A percentile compares a stretch with the other conserved stretches of the same genome.
phyloP scores from a whole-genome alignment of 2,888 invertebrate genomes.

The Dynastes grantii region DNA sequence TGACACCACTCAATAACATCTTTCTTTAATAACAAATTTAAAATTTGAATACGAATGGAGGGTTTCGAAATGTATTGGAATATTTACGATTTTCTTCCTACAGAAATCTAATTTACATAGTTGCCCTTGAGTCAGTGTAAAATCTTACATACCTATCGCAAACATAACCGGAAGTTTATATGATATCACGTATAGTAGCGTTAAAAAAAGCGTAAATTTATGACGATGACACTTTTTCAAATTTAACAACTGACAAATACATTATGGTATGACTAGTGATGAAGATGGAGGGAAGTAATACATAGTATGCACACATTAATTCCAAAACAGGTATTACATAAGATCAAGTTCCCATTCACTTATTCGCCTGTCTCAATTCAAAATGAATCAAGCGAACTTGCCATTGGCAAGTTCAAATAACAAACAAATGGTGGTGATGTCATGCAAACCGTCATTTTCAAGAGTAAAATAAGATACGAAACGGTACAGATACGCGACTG shows the following conservation, averaged over 20 bases:
- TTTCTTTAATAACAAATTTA: background rate
- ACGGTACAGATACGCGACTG: background rate
- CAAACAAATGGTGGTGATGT: constrained; percentile 43
- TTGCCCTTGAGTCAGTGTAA: constrained; percentile 18
- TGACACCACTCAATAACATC: no score
- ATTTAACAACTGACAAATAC: background rate
- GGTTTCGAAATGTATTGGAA: background rate
- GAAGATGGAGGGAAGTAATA: constrained; percentile 38
- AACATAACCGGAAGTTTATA: constrained; percentile 31
- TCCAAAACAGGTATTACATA: constrained; percentile 44
- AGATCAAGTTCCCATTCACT: constrained; percentile 46
- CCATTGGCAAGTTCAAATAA: constrained; percentile 47
- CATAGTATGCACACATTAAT: constrained; percentile 35
- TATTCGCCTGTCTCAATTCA: constrained; percentile 42
- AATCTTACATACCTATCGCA: background rate
- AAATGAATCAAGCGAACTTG: constrained; percentile 37
- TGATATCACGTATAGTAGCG: background rate
- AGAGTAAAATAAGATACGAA: constrained; percentile 22
- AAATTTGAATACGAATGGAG: background rate
- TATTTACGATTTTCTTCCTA: constrained; percentile 20
- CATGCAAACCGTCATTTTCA: constrained; percentile 44
- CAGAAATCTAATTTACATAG: constrained; percentile 3
- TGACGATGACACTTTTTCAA: constrained; percentile 25
- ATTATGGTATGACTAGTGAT: background rate
- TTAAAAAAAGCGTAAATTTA: background rate